These are phyloP conservation scores for Artibeus jamaicensis DNA, from an alignment of 2,797 vertebrate species.

Conservation along the genomic window DNA sequence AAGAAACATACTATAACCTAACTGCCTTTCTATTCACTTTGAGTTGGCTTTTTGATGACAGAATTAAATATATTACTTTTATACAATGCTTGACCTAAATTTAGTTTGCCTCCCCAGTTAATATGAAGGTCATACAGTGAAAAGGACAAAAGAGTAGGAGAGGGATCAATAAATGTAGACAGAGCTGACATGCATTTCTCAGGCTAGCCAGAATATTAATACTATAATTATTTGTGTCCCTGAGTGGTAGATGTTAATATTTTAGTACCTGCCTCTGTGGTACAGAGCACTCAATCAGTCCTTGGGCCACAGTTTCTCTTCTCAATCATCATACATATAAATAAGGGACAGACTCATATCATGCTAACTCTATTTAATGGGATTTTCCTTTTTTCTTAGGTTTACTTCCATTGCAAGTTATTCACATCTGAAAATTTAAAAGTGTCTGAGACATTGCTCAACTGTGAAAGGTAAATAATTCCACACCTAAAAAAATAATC, in stretches of 20 bases:
- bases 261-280: neutral
- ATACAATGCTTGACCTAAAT: neutral
- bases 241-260: neutral
- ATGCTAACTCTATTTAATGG: neutral
- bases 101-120: neutral
- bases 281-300: neutral
- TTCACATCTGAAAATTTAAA: neutral
- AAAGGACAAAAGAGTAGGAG: neutral
- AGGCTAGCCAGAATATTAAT: neutral
- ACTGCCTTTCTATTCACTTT: neutral
- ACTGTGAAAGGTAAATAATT: neutral
- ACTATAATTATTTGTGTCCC: neutral
- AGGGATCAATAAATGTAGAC: neutral
- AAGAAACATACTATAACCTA: neutral
- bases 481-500: neutral
- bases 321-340: neutral
- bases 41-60: neutral
- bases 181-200: neutral
- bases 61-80: slow-evolving; percentile 6
- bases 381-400: neutral
- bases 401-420: neutral
- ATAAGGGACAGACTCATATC: neutral
- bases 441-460: neutral
- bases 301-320: neutral
- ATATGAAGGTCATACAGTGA: neutral